Conservation (phyloP, 2,113 vertebrate genomes). For the Pyrgilauda ruficollis region DNA sequence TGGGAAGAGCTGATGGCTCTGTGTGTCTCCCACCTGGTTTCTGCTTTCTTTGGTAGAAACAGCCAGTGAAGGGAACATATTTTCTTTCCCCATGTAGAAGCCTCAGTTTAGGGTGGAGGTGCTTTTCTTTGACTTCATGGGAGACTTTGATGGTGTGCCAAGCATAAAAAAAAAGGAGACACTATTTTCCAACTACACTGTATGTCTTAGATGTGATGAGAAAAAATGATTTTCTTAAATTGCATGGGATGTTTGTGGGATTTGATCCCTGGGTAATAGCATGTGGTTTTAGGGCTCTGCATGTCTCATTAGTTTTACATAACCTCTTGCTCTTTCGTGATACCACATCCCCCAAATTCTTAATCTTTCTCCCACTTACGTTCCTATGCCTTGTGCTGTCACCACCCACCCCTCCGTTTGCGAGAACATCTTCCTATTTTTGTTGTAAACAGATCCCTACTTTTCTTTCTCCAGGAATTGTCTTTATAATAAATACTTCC, state of each 20-base stretch:
- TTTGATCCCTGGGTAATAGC: conserved; percentile 39
- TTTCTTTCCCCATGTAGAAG: background rate
- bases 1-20: background rate
- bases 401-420: background rate
- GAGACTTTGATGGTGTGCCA: conserved; percentile 47
- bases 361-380: background rate
- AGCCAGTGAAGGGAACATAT: background rate
- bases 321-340: conserved; percentile 31
- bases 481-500: background rate
- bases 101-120: conserved; percentile 30
- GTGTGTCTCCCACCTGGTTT: background rate
- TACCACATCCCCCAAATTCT: conserved; percentile 6
- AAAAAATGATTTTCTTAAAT: conserved; percentile 48
- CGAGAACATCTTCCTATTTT: background rate
- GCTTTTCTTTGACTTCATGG: conserved; percentile 30
- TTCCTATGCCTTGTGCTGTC: background rate
- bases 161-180: background rate
- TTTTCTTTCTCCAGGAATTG: background rate
- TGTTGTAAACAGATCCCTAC: background rate
- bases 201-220: conserved; percentile 36
- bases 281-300: conserved; percentile 45
- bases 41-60: background rate
- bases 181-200: conserved; percentile 13
- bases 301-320: conserved; percentile 51
- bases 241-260: conserved; percentile 15